Conservation (phyloP, 1,140 invertebrate genomes). For the Chlorops oryzae region DNA sequence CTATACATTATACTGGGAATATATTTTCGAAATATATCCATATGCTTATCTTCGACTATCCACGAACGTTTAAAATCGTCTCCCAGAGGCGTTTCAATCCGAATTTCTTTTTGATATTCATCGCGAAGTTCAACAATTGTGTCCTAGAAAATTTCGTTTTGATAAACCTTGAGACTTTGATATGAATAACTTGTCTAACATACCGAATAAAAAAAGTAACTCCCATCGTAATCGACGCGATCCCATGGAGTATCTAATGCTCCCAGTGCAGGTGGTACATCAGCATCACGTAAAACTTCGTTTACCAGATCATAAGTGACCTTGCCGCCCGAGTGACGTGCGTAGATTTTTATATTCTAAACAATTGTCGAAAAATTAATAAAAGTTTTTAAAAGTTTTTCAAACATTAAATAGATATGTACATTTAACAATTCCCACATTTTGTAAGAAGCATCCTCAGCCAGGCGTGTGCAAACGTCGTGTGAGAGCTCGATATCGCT, state of each 20-base stretch:
- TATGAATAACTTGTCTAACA: neutral
- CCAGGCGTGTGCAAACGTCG: conserved; percentile 37
- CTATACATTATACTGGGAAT: conserved; percentile 32
- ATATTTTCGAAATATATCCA: conserved; percentile 28
- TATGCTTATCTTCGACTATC: conserved; percentile 31
- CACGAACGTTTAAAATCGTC: conserved; percentile 30
- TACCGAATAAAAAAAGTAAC: conserved; percentile 36
- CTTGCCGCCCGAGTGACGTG: conserved; percentile 38
- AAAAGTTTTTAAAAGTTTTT: neutral
- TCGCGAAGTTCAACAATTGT: conserved; percentile 41
- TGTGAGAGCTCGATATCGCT: conserved; percentile 41
- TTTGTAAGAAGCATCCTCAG: conserved; percentile 46
- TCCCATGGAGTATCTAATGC: conserved; percentile 45
- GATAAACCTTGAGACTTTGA: neutral
- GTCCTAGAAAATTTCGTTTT: conserved; percentile 15
- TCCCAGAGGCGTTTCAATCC: conserved; percentile 20
- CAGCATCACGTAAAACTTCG: conserved; percentile 41
- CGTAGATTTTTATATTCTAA: conserved; percentile 42
- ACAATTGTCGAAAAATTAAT: too few species aligned
- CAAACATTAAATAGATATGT: neutral
- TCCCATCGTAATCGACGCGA: conserved; percentile 43
- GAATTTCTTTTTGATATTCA: conserved; percentile 38
- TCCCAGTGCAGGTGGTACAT: conserved; percentile 40
- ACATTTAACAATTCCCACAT: conserved; percentile 45
- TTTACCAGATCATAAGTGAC: conserved; percentile 45